Evolutionary conservation across 1,140 invertebrate genomes (phyloP), one percentile per base, ranked within the genome.

Genomic region (Radopholus similis): DNA sequence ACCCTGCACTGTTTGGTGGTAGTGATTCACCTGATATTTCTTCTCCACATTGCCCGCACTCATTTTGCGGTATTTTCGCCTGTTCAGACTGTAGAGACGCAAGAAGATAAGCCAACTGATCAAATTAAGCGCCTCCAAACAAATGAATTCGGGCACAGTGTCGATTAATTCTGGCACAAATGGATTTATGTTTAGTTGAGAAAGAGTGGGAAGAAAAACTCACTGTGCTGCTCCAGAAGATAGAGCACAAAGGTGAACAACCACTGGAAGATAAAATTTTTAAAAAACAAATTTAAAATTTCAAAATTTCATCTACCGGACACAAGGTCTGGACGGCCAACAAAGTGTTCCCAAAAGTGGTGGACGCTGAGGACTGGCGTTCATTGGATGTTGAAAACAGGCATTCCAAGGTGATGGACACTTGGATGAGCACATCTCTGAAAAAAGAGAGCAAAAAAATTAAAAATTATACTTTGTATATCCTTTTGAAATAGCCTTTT

Each of bases 211-310:
- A n/a, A n/a, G n/a, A n/a, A n/a, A n/a, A n/a, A n/a, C n/a, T 47
- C 23, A 47, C 42, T 23, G 26, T 47, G n/a, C 15, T 51, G 8
- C 15, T 51, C 47, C 18, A 51, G 2, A 6, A 21, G 30, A 23
- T 51, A 51, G 1, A 51, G 0, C 9, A 21, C 18, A 26, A 51
- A 26, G 23, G 47, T 51, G 9, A 15, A 11, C 9, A 5, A 21
- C 47, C 47, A 51, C 47, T n/a, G n/a, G n/a, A n/a, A n/a, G n/a
- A n/a, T 51, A 51, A 51, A 51, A n/a, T n/a, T n/a, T 51, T 51
- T 9, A 51, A 21, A 51, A 26, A n/a, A 47, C 23, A 42, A 42
- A 13, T 13, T 13, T 42, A 42, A 42, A 13, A 13, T 13, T 42
- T 42, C 11, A 42, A 11, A 42, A 1, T n/a, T 18, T 9, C 26